Base-by-base conservation (phyloP, 2,113 vertebrate genomes). In the Nanorana parkeri region DNA sequence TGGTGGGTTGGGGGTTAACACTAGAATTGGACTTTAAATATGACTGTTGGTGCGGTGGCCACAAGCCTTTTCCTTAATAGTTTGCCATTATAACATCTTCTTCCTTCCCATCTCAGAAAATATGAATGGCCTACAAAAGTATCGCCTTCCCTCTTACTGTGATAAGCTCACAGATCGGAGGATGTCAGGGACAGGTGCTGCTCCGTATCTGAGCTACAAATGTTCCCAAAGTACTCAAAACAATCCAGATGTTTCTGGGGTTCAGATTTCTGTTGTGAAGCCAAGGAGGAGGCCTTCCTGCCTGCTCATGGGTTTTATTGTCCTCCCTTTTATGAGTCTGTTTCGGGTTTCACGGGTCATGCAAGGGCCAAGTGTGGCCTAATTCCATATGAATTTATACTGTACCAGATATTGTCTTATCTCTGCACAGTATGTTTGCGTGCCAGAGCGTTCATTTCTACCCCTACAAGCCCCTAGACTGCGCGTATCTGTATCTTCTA, bases 231-330 rank as follows among this genome's bases (percentile, higher is more conserved):
- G 65, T 11, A 7, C 52, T 79, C 29, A 5, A 56, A 79, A 54
- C 21, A 36, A 79, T 68, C 65, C 77, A 79, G 77, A 79, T 79
- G 77, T 79, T 79, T 47, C 54, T 23, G 28, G 77, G 65, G 68
- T 78, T 79, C 66, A 47, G 17, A 47, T 79, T 79, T 79, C 66
- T 11, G 29, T 58, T 41, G n/a, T 41, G 60, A 79, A 68, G 77
- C 77, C 77, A 79, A 67, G 32, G 47, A 68, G 76, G 77, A n/a
- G 41, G 23, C 68, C n/a, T 60, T 67, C 23, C 64, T 56, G 32
- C n/a, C 28, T 11, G 28, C 32, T 29, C 1, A 24, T 28, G 51
- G 77, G 26, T 78, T 78, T 78, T 68, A 78, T 78, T 26, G 52
- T 60, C 15, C 11, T 58, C 29, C 16, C 21, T 68, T n/a, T 79